phyloP scores from a whole-genome alignment of 2,888 invertebrate species.

The Torymus tubicola region DNA sequence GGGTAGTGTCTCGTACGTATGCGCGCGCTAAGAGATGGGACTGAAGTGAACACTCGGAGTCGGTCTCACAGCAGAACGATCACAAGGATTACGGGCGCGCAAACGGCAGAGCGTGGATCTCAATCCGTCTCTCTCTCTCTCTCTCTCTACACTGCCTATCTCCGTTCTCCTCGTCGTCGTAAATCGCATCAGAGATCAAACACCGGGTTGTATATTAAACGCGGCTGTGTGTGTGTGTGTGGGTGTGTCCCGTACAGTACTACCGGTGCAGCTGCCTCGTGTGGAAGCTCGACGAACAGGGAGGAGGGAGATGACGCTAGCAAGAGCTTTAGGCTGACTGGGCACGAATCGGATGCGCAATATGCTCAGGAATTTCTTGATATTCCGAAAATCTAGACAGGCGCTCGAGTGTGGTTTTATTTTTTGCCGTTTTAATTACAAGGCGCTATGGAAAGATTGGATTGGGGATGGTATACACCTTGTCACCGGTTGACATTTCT shows the following conservation, averaged over 20 bases:
- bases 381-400: constrained; percentile 38
- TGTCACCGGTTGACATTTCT: too few species aligned
- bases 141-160: neutral
- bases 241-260: neutral
- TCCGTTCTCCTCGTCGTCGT: constrained; percentile 65
- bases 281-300: too few species aligned
- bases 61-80: constrained; percentile 75
- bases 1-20: constrained; percentile 14
- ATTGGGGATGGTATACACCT: too few species aligned
- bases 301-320: neutral
- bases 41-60: constrained; percentile 68
- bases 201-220: constrained; percentile 74
- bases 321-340: constrained; percentile 16
- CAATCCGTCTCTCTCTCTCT: too few species aligned
- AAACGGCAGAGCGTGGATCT: constrained; percentile 42
- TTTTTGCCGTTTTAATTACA: neutral
- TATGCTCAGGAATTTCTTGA: constrained; percentile 45
- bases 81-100: constrained; percentile 71
- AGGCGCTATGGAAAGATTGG: too few species aligned
- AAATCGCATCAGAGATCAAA: constrained; percentile 76
- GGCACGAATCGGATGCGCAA: constrained; percentile 13
- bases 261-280: too few species aligned
- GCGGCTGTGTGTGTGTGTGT: constrained; percentile 35
- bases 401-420: constrained; percentile 2
- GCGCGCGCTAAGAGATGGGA: constrained; percentile 60